Percentiles rank a stretch among this genome's conserved stretches.
Conservation (phyloP, 2,113 vertebrate genomes). For the Tragelaphus imberbis region DNA sequence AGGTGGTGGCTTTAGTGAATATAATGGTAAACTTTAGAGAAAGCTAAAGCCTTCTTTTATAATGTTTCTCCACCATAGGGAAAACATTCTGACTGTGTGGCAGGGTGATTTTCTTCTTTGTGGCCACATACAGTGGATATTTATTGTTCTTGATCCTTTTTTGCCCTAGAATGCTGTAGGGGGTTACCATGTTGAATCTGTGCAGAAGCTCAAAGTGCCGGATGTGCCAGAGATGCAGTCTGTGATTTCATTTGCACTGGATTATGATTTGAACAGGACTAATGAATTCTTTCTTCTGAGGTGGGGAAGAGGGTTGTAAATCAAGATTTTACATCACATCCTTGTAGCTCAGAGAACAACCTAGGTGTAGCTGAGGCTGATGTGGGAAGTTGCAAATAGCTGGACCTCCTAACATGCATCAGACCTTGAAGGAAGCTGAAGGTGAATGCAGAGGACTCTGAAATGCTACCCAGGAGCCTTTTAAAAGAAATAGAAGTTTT, state of each 20-base stretch:
- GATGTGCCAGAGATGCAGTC: slow-evolving; percentile 48
- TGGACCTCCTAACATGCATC: background rate
- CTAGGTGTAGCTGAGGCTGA: background rate
- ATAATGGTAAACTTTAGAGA: slow-evolving; percentile 30
- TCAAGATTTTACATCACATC: background rate
- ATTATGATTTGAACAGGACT: slow-evolving; percentile 49
- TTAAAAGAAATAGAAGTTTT: slow-evolving; percentile 46
- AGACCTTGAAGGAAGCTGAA: slow-evolving; percentile 35
- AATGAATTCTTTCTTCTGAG: slow-evolving; percentile 53
- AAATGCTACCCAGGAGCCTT: slow-evolving; percentile 55
- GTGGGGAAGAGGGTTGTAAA: slow-evolving; percentile 38
- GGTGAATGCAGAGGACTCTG: slow-evolving; percentile 50
- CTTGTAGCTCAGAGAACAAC: slow-evolving; percentile 13
- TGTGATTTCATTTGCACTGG: slow-evolving; percentile 53
- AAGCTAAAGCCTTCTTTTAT: background rate
- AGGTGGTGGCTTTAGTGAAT: slow-evolving; percentile 41
- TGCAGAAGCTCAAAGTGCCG: slow-evolving; percentile 48
- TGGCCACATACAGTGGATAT: slow-evolving; percentile 32
- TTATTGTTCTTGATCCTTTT: slow-evolving; percentile 56
- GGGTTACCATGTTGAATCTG: slow-evolving; percentile 27
- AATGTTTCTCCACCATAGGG: slow-evolving; percentile 14
- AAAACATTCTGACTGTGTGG: background rate
- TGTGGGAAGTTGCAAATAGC: background rate
- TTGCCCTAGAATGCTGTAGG: slow-evolving; percentile 46
- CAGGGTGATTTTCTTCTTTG: slow-evolving; percentile 42